Percentiles rank a stretch among this genome's conserved stretches.
phyloP scores from a whole-genome alignment of 2,113 vertebrate genomes.

The Nothocercus julius region DNA sequence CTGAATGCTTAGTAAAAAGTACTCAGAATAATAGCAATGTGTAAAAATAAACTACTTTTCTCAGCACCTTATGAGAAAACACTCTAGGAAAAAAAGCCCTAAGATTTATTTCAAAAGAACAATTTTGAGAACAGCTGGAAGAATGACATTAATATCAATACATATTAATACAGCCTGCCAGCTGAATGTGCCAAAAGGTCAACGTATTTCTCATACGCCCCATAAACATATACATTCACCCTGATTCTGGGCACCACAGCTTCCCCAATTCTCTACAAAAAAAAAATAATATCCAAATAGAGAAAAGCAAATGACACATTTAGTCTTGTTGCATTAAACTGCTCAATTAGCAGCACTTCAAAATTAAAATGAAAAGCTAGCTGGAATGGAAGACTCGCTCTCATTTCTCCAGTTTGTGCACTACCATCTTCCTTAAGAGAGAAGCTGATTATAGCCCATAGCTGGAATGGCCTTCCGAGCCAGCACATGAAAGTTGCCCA shows the following conservation, averaged over 20 bases:
- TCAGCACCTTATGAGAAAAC: not conserved
- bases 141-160: not conserved
- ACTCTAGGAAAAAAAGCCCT: not conserved
- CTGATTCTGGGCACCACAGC: not conserved
- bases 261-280: not conserved
- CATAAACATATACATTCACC: rapidly evolving
- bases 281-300: not conserved
- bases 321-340: not conserved
- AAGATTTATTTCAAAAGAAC: not conserved
- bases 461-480: rapidly evolving
- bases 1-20: not conserved
- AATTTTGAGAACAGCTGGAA: not conserved
- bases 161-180: not conserved
- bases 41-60: not conserved
- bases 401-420: not conserved
- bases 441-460: not conserved
- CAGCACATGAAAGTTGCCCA: rapidly evolving
- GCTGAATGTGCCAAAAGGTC: not conserved
- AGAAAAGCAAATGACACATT: not conserved
- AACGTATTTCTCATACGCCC: not conserved
- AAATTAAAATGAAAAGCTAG: rapidly evolving
- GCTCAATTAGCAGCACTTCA: not conserved
- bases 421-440: not conserved
- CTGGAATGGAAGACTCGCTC: not conserved
- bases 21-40: not conserved